These are phyloP conservation scores for Rhingia campestris DNA, from an alignment of 2,888 invertebrate genomes.

Conservation along the genomic window DNA sequence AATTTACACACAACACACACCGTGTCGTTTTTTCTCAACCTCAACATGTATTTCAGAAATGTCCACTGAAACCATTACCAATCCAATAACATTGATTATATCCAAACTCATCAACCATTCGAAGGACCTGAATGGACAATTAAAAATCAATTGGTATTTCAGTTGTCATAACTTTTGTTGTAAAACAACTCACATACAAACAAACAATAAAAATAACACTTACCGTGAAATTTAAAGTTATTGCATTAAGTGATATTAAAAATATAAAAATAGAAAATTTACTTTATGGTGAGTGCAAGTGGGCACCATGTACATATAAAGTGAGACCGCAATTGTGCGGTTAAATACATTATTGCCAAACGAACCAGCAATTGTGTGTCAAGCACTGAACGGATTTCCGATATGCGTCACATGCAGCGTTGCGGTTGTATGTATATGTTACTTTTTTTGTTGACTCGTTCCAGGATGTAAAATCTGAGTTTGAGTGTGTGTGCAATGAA, in stretches of 20 bases:
- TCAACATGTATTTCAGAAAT: too few species aligned
- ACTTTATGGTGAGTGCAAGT: constrained; percentile 39
- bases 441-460: neutral
- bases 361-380: constrained; percentile 55
- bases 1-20: too few species aligned
- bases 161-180: neutral
- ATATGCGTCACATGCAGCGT: constrained; percentile 55
- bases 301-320: constrained; percentile 21
- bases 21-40: too few species aligned
- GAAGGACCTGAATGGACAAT: constrained; percentile 2
- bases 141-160: constrained; percentile 28
- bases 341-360: constrained; percentile 67
- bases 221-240: constrained; percentile 12
- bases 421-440: constrained; percentile 37
- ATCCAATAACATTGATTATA: too few species aligned
- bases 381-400: constrained; percentile 62
- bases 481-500: constrained; percentile 13
- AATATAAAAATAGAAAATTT: constrained; percentile 36
- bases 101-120: constrained; percentile 5
- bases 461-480: neutral
- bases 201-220: constrained; percentile 24
- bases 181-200: neutral
- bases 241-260: neutral
- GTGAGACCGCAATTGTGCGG: constrained; percentile 51
- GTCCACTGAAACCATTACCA: too few species aligned